Conservation (phyloP, 2,888 invertebrate genomes). For the Drosophila tanythrix region DNA sequence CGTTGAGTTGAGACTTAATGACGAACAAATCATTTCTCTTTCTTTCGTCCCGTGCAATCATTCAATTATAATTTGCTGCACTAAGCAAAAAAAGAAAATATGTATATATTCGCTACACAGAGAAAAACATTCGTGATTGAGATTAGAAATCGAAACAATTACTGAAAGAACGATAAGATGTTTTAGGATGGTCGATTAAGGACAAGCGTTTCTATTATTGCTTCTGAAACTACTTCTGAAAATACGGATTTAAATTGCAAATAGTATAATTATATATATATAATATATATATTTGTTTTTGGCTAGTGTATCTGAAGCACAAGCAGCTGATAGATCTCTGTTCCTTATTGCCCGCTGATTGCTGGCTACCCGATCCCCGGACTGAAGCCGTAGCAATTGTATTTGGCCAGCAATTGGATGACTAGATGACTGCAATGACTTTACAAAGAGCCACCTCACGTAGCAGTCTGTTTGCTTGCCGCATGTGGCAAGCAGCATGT, state of each 20-base stretch:
- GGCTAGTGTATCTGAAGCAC: background rate
- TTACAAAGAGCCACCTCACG: slow-evolving; percentile 55
- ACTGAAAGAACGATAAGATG: background rate
- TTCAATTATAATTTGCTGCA: slow-evolving; percentile 74
- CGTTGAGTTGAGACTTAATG: slow-evolving; percentile 59
- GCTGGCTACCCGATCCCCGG: slow-evolving; percentile 15
- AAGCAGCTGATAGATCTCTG: slow-evolving; percentile 41
- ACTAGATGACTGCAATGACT: slow-evolving; percentile 50
- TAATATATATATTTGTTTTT: background rate
- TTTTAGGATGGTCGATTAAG: background rate
- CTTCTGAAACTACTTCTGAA: background rate
- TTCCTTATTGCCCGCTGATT: slow-evolving; percentile 14
- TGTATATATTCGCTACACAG: background rate
- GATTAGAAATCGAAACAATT: background rate
- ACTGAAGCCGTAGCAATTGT: slow-evolving; percentile 59
- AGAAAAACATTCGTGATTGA: background rate
- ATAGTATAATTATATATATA: background rate
- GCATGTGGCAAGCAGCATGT: slow-evolving; percentile 45
- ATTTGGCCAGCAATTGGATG: slow-evolving; percentile 67
- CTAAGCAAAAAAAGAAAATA: slow-evolving; percentile 9
- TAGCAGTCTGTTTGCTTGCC: slow-evolving; percentile 50
- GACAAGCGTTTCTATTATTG: background rate
- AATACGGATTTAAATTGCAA: too few relatives aligned
- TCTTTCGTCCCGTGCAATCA: slow-evolving; percentile 67
- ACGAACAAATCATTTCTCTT: slow-evolving; percentile 68